Evolutionary conservation across 2,797 vertebrate genomes (phyloP), one percentile per base, ranked within the genome.

Genomic region (Gallirallus australis): DNA sequence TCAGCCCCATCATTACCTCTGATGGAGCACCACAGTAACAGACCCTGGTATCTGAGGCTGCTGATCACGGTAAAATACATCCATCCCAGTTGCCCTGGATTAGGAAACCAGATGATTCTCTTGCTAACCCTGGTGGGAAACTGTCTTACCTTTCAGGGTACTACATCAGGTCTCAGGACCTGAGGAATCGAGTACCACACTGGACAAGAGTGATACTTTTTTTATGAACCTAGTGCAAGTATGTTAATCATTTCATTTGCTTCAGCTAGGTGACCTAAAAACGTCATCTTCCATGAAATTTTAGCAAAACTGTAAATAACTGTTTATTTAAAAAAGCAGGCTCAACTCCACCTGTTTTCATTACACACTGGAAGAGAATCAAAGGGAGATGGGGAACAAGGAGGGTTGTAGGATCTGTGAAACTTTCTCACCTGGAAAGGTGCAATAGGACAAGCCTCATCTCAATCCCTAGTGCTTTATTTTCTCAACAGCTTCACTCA

Each of bases 191-290:
- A 72, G 64, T 23, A 47, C 27, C 15, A 64, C 1, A 3, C 28
- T 6, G 23, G 31, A 57, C 30, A 92, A 52, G 19, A 93, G 33
- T 15, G 40, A 82, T 66, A n/a, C 33, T 30, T 82, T 54, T 85
- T 60, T 47, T 9, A 75, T 3, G 5, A 93, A 56, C 25, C 30
- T 69, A 91, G 93, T 31, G 71, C 8, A 17, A 94, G 80, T 37
- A 71, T 19, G 17, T 92, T 94, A 92, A 93, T 95, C 0, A 6
- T 39, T 85, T 81, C 78, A 87, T 93, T 95, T 85, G 68, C 61
- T 94, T 89, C 75, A 80, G 71, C 61, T 75, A 75, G 57, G 71
- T 94, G 94, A 85, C 96, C 95, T 93, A 89, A 86, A 97, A 95
- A 82, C 25, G 81, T 95, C 86, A 87, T 65, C 84, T 65, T 68